These are phyloP conservation scores for Carassius gibelio DNA, from an alignment of 2,113 vertebrate species.

Conservation along the genomic window DNA sequence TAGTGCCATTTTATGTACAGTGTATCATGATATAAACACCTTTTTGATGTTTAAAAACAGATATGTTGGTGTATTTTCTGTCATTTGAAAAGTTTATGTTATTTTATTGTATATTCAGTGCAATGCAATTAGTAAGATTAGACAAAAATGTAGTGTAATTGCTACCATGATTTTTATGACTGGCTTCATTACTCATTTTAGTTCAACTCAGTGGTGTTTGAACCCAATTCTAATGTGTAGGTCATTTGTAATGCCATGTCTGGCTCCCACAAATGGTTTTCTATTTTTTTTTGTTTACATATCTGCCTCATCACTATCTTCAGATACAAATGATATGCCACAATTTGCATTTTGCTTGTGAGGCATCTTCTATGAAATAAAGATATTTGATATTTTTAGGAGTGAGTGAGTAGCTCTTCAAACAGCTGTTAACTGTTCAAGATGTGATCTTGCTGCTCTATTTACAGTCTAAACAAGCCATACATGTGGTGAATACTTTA, in stretches of 20 bases:
- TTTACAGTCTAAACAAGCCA: constrained; percentile 21
- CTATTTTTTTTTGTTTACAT: constrained; percentile 25
- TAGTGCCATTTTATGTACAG: constrained; percentile 33
- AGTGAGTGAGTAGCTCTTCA: not conserved
- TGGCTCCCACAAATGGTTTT: not conserved
- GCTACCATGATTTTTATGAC: not conserved
- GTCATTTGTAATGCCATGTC: not conserved
- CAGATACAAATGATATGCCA: not conserved
- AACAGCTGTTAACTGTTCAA: not conserved
- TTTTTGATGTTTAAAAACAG: constrained; percentile 19
- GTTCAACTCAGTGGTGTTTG: not conserved
- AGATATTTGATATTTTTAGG: not conserved
- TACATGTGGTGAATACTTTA: not conserved
- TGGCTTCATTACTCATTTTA: not conserved
- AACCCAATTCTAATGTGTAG: not conserved
- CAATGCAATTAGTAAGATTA: not conserved
- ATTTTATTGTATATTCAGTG: not conserved
- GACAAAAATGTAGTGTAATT: constrained; percentile 4
- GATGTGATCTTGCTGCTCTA: constrained; percentile 26
- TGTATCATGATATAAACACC: constrained; percentile 5
- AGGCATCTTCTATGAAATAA: not conserved
- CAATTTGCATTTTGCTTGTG: constrained; percentile 16
- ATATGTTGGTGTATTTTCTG: constrained; percentile 24
- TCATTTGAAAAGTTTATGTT: constrained; percentile 7
- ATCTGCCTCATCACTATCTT: constrained; percentile 16